Percentiles rank a stretch among this genome's conserved stretches.
Conservation (phyloP, 2,113 vertebrate species). For the Tachysurus fulvidraco region DNA sequence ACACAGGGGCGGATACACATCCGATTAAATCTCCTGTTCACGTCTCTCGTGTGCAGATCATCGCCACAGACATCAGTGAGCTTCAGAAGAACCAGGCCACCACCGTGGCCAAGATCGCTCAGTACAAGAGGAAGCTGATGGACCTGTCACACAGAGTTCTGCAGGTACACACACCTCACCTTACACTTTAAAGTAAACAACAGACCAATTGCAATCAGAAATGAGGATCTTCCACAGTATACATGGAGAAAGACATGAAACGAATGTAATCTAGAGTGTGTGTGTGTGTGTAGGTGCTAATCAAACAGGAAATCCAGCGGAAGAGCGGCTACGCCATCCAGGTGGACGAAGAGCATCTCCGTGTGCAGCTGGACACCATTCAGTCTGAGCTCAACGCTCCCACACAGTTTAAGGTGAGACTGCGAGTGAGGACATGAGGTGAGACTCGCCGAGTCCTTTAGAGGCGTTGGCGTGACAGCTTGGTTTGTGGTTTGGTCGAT, state of each 20-base stretch:
- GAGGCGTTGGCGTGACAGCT: background rate
- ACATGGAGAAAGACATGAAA: background rate
- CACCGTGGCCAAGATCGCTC: constrained; percentile 93
- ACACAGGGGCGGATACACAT: background rate
- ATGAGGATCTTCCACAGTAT: background rate
- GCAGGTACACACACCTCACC: constrained; percentile 75
- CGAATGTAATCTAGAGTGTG: constrained; percentile 15
- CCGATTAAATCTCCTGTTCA: background rate
- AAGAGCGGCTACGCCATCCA: constrained; percentile 97
- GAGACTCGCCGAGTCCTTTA: background rate
- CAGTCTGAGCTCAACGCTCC: constrained; percentile 96
- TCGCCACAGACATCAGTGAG: constrained; percentile 93
- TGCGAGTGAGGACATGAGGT: background rate
- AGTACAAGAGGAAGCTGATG: constrained; percentile 97
- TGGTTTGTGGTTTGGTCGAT: background rate
- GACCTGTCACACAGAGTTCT: constrained; percentile 92
- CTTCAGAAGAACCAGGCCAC: constrained; percentile 97
- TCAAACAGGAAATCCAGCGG: constrained; percentile 96
- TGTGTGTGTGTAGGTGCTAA: constrained; percentile 80
- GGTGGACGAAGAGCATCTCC: constrained; percentile 94
- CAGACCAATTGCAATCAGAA: background rate
- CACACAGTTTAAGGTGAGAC: constrained; percentile 90
- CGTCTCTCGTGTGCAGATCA: constrained; percentile 76
- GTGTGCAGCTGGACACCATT: constrained; percentile 94
- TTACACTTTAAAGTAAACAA: background rate